Evolutionary conservation across 2,888 invertebrate species (phyloP).

Genomic region (Phyllotreta cruciferae): DNA sequence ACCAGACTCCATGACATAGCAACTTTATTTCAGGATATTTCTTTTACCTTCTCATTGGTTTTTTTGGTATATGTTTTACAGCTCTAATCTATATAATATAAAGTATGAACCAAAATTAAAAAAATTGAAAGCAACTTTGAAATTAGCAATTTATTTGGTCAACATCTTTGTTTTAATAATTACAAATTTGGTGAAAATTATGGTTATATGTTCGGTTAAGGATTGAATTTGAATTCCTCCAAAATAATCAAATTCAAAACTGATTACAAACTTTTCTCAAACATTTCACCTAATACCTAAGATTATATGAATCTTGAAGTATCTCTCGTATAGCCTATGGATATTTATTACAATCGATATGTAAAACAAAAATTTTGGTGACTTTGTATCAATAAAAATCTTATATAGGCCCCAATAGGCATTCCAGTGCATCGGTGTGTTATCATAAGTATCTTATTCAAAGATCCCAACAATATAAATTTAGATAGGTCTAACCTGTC

Average conservation of each 20-base stretch:
- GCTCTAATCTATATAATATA: constrained; percentile 1
- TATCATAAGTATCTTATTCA: constrained; percentile 39
- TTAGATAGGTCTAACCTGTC: constrained; percentile 43
- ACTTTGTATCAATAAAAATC: constrained; percentile 6
- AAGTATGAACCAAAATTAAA: neutral
- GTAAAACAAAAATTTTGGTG: neutral
- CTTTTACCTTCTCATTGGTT: constrained; percentile 5
- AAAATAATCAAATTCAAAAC: too few relatives aligned
- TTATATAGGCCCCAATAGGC: neutral
- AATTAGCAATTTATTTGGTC: neutral
- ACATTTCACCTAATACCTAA: neutral
- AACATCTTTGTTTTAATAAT: neutral
- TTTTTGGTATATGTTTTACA: constrained; percentile 8
- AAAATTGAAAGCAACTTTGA: neutral
- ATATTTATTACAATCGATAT: neutral
- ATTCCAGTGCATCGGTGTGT: constrained; percentile 18
- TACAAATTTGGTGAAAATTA: too few relatives aligned
- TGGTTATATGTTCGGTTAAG: too few relatives aligned
- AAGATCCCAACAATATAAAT: constrained; percentile 37
- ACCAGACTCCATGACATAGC: constrained; percentile 18
- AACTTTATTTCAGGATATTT: constrained; percentile 19
- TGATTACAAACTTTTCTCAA: too few relatives aligned
- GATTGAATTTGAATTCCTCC: too few relatives aligned
- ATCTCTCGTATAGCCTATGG: neutral
- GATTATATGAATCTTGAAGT: neutral